Evolutionary conservation across 2,888 invertebrate species (phyloP).

Genomic region (Leucoptera coffeella): DNA sequence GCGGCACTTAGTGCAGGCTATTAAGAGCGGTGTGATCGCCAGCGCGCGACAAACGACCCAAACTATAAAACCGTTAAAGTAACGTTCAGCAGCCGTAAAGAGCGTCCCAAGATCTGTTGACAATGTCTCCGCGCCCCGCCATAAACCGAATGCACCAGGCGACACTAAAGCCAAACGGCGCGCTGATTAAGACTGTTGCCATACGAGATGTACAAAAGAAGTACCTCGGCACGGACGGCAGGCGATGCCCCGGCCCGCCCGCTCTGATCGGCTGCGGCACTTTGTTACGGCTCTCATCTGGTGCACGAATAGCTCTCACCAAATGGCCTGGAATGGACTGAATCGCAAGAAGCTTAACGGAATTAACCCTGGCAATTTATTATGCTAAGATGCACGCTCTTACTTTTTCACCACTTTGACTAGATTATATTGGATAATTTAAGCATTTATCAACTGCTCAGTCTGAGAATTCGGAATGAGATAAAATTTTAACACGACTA

Average conservation of each 20-base stretch:
- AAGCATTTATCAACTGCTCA: no score
- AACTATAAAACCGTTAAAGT: slow-evolving; percentile 54
- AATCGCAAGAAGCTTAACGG: no score
- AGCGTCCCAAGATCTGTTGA: slow-evolving; percentile 51
- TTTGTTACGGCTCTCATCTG: not conserved
- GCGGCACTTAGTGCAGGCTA: slow-evolving; percentile 48
- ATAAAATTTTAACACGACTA: no score
- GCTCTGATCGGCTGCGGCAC: not conserved
- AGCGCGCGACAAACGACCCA: slow-evolving; percentile 41
- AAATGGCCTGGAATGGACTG: slow-evolving; percentile 1
- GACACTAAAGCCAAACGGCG: slow-evolving; percentile 45
- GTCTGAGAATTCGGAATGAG: no score
- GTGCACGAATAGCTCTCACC: not conserved
- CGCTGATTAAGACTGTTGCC: slow-evolving; percentile 52
- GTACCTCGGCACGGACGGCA: no score
- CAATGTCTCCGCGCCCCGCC: slow-evolving; percentile 44
- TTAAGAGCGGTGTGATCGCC: slow-evolving; percentile 46
- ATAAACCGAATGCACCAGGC: slow-evolving; percentile 49
- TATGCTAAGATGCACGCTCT: no score
- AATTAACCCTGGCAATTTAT: no score
- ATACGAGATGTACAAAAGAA: no score
- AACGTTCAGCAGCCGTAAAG: slow-evolving; percentile 52
- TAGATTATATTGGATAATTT: no score
- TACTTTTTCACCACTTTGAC: no score
- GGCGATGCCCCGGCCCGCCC: not conserved